Evolutionary conservation across 2,797 vertebrate genomes (phyloP).

Genomic region (Amphiprion clarkii): DNA sequence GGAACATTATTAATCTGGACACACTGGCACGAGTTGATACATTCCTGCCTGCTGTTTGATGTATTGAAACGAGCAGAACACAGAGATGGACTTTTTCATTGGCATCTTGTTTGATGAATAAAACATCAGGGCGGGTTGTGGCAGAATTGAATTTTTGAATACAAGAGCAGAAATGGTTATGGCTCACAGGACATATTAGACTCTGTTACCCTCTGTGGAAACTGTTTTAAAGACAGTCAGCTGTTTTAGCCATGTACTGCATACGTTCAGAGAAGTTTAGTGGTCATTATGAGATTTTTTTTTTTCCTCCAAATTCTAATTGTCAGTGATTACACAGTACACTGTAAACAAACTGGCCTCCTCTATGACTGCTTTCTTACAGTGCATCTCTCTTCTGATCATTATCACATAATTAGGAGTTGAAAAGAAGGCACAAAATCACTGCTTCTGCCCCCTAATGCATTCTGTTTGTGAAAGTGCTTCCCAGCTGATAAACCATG

Average conservation of each 20-base stretch:
- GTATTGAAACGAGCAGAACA: slow-evolving; percentile 67
- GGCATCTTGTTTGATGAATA: slow-evolving; percentile 75
- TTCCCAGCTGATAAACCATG: slow-evolving; percentile 44
- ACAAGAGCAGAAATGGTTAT: slow-evolving; percentile 47
- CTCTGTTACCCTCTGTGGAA: slow-evolving; percentile 24
- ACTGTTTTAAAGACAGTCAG: slow-evolving; percentile 30
- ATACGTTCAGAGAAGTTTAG: neutral
- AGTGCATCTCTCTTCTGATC: slow-evolving; percentile 26
- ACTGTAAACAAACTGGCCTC: slow-evolving; percentile 1
- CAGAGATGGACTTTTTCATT: slow-evolving; percentile 72
- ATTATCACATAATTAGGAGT: slow-evolving; percentile 20
- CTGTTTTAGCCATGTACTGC: slow-evolving; percentile 24
- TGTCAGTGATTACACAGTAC: neutral
- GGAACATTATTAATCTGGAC: slow-evolving; percentile 79
- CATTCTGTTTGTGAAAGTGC: slow-evolving; percentile 46
- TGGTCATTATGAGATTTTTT: slow-evolving; percentile 9
- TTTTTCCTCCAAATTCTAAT: neutral
- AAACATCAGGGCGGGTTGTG: slow-evolving; percentile 67
- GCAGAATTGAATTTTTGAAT: slow-evolving; percentile 61
- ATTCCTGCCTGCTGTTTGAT: slow-evolving; percentile 64
- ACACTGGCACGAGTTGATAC: slow-evolving; percentile 59
- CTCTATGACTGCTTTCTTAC: slow-evolving; percentile 2
- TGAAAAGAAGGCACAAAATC: slow-evolving; percentile 26
- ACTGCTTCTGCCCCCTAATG: slow-evolving; percentile 16
- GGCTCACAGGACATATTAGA: slow-evolving; percentile 50